phyloP scores from a whole-genome alignment of 2,797 vertebrate genomes.

The Poecilia velifera region DNA sequence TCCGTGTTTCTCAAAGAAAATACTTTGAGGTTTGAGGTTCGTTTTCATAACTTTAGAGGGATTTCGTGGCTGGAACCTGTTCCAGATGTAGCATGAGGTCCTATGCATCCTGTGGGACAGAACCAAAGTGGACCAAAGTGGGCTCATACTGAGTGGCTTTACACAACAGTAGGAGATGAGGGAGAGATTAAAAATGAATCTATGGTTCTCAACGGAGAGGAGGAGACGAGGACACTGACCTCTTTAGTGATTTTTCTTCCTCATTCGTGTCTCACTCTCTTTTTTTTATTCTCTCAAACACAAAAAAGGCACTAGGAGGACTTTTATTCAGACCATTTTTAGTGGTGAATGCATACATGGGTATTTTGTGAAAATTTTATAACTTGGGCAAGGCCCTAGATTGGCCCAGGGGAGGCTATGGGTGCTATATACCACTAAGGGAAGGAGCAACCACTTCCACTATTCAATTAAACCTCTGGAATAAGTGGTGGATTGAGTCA shows the following conservation, averaged over 20 bases:
- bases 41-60: slow-evolving; percentile 1
- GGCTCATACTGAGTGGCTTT: slow-evolving; percentile 44
- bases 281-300: not conserved
- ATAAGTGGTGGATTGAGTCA: slow-evolving; percentile 63
- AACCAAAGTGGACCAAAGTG: slow-evolving; percentile 27
- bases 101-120: slow-evolving; percentile 43
- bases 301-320: slow-evolving; percentile 4
- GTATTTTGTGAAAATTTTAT: slow-evolving; percentile 66
- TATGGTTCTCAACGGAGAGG: slow-evolving; percentile 43
- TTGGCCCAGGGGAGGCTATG: slow-evolving; percentile 41
- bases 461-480: slow-evolving; percentile 67
- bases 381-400: slow-evolving; percentile 49
- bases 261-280: not conserved
- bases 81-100: slow-evolving; percentile 38
- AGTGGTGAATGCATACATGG: slow-evolving; percentile 19
- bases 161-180: slow-evolving; percentile 43
- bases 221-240: slow-evolving; percentile 48
- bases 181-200: slow-evolving; percentile 67
- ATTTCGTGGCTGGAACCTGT: slow-evolving; percentile 31
- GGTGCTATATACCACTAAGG: slow-evolving; percentile 42
- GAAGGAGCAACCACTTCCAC: slow-evolving; percentile 50
- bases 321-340: slow-evolving; percentile 40
- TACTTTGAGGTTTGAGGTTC: not conserved
- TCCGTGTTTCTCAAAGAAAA: not conserved
- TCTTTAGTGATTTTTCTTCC: slow-evolving; percentile 43